Percentiles rank a stretch among this genome's conserved stretches.
These are phyloP conservation scores for Ormyrus nitidulus DNA, from an alignment of 2,888 invertebrate species.

Conservation along the genomic window DNA sequence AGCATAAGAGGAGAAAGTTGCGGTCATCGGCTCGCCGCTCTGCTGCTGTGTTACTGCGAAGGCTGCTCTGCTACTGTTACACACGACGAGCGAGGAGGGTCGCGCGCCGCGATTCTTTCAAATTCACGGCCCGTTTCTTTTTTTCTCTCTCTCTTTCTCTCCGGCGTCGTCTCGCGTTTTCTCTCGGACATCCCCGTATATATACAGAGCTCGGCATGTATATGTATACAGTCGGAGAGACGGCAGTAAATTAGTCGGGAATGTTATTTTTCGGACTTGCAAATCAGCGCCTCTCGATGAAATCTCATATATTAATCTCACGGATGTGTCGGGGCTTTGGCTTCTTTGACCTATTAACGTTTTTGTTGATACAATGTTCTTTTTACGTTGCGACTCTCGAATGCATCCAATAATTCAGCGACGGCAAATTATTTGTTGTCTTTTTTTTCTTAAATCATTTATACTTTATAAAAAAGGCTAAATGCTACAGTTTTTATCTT, in stretches of 20 bases:
- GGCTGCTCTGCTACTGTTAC: background rate
- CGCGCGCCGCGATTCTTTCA: too few relatives aligned
- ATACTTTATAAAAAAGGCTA: background rate
- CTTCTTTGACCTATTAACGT: constrained; percentile 34
- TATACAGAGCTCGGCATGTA: too few relatives aligned
- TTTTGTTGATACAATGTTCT: background rate
- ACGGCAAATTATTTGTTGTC: background rate
- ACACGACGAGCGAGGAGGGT: too few relatives aligned
- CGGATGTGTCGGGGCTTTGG: constrained; percentile 5
- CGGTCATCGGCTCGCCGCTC: constrained; percentile 66
- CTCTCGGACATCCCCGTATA: too few relatives aligned
- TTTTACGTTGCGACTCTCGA: background rate
- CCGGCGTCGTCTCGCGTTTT: too few relatives aligned
- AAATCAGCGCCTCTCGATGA: constrained; percentile 11
- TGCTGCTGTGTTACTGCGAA: too few relatives aligned
- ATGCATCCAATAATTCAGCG: background rate
- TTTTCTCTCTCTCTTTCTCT: too few relatives aligned
- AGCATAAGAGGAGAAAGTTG: constrained; percentile 74
- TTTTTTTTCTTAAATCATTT: background rate
- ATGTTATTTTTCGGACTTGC: constrained; percentile 35
- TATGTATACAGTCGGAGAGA: too few relatives aligned
- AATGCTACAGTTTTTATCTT: background rate
- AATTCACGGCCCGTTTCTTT: too few relatives aligned
- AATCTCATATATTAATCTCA: constrained; percentile 32
- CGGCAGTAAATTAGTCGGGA: constrained; percentile 26